phyloP scores from a whole-genome alignment of 2,888 invertebrate species.

The Thera britannica region DNA sequence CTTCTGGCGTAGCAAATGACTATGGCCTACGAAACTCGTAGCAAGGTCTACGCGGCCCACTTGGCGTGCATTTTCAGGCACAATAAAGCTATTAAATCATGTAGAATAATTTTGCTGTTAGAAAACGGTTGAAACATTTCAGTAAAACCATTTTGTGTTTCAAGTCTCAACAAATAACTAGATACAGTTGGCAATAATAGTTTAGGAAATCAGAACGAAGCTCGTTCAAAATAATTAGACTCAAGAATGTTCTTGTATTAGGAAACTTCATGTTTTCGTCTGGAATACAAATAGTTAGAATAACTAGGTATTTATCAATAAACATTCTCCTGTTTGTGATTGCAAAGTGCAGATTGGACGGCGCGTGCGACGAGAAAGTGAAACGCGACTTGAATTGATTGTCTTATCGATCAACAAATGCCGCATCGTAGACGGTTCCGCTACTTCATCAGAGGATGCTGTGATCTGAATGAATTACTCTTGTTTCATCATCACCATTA shows the following conservation, averaged over 20 bases:
- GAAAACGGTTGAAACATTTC: neutral
- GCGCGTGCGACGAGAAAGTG: conserved; percentile 70
- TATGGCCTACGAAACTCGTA: conserved; percentile 54
- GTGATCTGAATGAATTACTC: neutral
- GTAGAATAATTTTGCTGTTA: neutral
- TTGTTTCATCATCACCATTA: neutral
- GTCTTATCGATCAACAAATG: conserved; percentile 19
- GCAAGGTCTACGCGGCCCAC: conserved; percentile 38
- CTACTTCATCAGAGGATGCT: neutral
- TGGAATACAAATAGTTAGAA: conserved; percentile 37
- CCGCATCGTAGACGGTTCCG: conserved; percentile 7
- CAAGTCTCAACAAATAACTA: no score
- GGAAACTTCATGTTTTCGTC: conserved; percentile 37
- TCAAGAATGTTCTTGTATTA: conserved; percentile 34
- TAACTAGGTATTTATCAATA: conserved; percentile 54
- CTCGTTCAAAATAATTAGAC: neutral
- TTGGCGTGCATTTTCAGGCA: neutral
- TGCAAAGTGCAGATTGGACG: conserved; percentile 52
- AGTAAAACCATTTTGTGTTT: no score
- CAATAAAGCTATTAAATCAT: neutral
- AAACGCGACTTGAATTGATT: conserved; percentile 61
- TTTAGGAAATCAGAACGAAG: neutral
- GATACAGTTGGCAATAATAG: no score
- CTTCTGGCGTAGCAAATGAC: conserved; percentile 54
- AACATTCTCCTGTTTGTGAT: conserved; percentile 57